Conservation (phyloP, 1,140 invertebrate species). For the Panonychus citri region DNA sequence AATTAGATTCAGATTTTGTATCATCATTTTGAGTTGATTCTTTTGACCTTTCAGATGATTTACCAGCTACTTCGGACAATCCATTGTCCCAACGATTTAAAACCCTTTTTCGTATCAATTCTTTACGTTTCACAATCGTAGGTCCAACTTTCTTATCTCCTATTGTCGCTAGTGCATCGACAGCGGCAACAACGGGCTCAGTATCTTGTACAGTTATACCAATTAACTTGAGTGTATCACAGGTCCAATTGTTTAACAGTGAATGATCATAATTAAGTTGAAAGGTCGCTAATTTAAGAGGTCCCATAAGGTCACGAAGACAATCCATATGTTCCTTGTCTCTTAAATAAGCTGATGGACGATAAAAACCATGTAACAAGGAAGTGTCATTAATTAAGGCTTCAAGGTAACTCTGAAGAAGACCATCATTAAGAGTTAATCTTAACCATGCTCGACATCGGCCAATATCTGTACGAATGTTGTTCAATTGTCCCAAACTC, state of each 20-base stretch:
- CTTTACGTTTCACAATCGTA: too few species aligned
- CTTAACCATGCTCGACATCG: conserved; percentile 72
- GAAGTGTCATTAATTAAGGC: conserved; percentile 43
- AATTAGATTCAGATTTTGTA: too few species aligned
- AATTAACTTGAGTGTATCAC: conserved; percentile 51
- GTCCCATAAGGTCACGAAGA: conserved; percentile 44
- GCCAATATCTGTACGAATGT: conserved; percentile 68
- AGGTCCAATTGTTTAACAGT: conserved; percentile 65
- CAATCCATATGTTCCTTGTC: conserved; percentile 54
- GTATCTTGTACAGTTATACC: conserved; percentile 42
- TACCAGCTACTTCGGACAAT: too few species aligned
- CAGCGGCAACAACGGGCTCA: conserved; percentile 27
- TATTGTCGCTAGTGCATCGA: conserved; percentile 29
- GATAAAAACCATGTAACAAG: conserved; percentile 36
- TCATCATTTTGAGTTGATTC: too few species aligned
- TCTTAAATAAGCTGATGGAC: conserved; percentile 45
- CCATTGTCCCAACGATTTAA: too few species aligned
- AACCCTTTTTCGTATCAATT: too few species aligned
- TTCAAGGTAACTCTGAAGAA: conserved; percentile 58
- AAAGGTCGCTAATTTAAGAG: conserved; percentile 49
- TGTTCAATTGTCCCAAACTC: conserved; percentile 30
- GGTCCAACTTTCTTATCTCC: not conserved
- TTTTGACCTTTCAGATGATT: too few species aligned
- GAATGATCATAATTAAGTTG: conserved; percentile 63
- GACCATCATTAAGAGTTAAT: conserved; percentile 59